These are phyloP conservation scores for Rhyacophila evoluta DNA, from an alignment of 2,888 invertebrate genomes.

Conservation along the genomic window DNA sequence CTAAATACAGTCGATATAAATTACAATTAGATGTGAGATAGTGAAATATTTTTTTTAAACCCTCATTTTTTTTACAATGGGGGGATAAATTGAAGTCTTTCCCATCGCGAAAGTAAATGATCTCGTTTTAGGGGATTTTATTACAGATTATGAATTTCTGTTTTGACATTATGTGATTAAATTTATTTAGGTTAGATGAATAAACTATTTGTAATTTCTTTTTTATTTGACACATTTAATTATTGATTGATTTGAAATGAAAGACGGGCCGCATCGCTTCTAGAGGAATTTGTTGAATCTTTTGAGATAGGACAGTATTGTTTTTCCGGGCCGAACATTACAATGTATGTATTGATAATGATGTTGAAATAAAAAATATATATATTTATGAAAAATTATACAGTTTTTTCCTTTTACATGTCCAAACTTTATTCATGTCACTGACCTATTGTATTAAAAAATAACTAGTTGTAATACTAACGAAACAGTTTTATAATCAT, in stretches of 20 bases:
- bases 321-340: conserved; percentile 60
- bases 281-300: conserved; percentile 38
- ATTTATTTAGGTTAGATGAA: conserved; percentile 63
- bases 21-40: not conserved
- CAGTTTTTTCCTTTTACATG: not conserved
- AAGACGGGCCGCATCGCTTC: conserved; percentile 34
- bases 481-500: too few relatives aligned
- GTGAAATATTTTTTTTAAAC: not conserved
- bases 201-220: conserved; percentile 44
- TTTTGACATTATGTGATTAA: conserved; percentile 62
- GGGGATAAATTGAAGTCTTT: conserved; percentile 40
- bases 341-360: conserved; percentile 73
- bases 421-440: too few relatives aligned
- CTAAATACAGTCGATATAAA: too few relatives aligned
- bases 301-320: conserved; percentile 41
- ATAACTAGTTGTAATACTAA: too few relatives aligned
- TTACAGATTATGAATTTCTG: conserved; percentile 47
- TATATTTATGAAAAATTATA: conserved; percentile 60
- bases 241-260: conserved; percentile 40
- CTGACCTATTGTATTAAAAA: too few relatives aligned
- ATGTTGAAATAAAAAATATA: conserved; percentile 70
- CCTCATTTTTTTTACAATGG: not conserved
- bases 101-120: conserved; percentile 62
- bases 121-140: conserved; percentile 71
- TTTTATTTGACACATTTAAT: conserved; percentile 47